phyloP scores from a whole-genome alignment of 1,140 invertebrate species.

The Drosophila kohkoa region DNA sequence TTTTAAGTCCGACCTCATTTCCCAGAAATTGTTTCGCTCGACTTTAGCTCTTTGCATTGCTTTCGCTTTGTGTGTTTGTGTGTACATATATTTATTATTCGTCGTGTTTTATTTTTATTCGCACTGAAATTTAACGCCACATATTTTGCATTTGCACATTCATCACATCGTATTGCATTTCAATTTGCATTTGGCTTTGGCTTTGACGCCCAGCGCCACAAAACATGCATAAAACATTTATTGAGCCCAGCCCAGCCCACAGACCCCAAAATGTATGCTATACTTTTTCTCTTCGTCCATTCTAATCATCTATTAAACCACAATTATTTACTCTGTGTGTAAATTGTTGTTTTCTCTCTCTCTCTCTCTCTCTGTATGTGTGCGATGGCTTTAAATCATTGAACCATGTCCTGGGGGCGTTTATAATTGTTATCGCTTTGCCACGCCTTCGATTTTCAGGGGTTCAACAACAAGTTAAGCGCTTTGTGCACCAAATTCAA shows the following conservation, averaged over 20 bases:
- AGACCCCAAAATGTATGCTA: constrained; percentile 50
- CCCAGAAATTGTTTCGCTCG: constrained; percentile 32
- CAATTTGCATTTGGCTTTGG: constrained; percentile 57
- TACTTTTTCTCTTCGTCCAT: constrained; percentile 43
- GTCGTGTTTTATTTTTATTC: constrained; percentile 45
- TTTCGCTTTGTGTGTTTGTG: constrained; percentile 18
- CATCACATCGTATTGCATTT: constrained; percentile 72
- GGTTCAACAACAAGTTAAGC: constrained; percentile 66
- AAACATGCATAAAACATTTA: constrained; percentile 47
- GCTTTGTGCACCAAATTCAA: constrained; percentile 45
- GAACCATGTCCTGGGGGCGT: constrained; percentile 56
- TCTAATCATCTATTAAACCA: constrained; percentile 77
- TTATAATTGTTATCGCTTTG: constrained; percentile 69
- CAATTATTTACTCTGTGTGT: constrained; percentile 60
- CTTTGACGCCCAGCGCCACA: constrained; percentile 37
- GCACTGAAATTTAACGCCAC: constrained; percentile 73
- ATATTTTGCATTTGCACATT: constrained; percentile 72
- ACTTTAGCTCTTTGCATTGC: neutral
- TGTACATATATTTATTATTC: constrained; percentile 1
- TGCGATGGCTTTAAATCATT: constrained; percentile 65
- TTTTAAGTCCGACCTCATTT: constrained; percentile 54
- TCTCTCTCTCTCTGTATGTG: neutral
- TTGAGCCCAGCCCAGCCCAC: constrained; percentile 46
- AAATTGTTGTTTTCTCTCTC: neutral
- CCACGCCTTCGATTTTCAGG: constrained; percentile 45